Percentiles rank a stretch among this genome's conserved stretches.
These are phyloP conservation scores for Stercorarius parasiticus DNA, from an alignment of 2,113 vertebrate genomes.

Conservation along the genomic window DNA sequence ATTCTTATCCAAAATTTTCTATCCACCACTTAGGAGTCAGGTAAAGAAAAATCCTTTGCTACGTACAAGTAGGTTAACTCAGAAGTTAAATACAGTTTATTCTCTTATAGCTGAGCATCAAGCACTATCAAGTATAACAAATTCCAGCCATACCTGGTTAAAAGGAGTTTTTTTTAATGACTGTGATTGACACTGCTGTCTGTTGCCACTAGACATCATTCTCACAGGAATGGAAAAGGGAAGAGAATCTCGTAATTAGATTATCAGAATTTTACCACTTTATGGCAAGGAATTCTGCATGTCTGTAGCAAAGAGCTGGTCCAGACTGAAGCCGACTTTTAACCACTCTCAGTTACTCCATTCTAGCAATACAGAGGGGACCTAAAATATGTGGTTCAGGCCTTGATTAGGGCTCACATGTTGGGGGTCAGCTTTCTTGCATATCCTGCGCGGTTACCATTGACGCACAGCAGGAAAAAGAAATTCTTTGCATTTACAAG, in stretches of 20 bases:
- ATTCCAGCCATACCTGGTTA: neutral
- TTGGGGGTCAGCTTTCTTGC: neutral
- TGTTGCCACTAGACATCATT: neutral
- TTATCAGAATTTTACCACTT: neutral
- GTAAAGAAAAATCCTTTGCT: neutral
- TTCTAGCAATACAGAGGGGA: neutral
- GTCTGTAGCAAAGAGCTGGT: neutral
- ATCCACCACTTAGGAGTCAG: neutral
- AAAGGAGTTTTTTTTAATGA: neutral
- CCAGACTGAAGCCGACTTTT: neutral
- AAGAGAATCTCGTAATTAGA: neutral
- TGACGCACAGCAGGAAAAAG: neutral
- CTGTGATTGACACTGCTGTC: neutral
- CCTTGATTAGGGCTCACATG: fast-evolving
- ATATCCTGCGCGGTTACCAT: neutral
- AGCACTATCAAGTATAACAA: neutral
- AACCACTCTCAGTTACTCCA: neutral
- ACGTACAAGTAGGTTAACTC: neutral
- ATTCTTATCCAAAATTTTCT: neutral
- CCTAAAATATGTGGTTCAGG: neutral
- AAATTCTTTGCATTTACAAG: neutral
- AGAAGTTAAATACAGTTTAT: neutral
- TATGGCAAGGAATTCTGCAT: neutral
- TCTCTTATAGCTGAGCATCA: neutral
- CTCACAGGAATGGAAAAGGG: neutral